Evolutionary conservation across 35 echinoderm and acorn worm species (phyloP), one percentile per base, ranked within the genome.

Genomic region (Hemicentrotus pulcherrimus): DNA sequence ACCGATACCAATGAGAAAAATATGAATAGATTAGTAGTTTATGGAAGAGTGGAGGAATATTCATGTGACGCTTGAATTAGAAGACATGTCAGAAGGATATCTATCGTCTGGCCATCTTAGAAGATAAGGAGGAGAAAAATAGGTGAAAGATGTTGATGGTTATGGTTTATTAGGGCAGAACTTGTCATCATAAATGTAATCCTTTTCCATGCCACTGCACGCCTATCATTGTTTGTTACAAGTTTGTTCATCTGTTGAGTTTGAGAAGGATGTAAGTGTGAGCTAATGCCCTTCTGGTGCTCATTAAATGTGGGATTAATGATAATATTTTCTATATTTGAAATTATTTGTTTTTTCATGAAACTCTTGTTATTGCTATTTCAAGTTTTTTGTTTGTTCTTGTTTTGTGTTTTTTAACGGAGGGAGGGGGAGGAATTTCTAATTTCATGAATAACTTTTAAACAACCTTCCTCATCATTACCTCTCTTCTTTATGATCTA

Each of bases 11-110:
- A 90, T 90, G 88, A 90, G 88, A 90, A 47, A 90, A 90, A 90
- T 90, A 90, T 90, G 88, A 90, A 90, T 90, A 90, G 46, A 90
- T 90, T 90, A 90, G 46, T 90, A 47, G 65, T 78, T 78, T 78
- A 78, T 78, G 65, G 65, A 78, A 78, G n/a, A 78, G 6, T 78
- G 65, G 65, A 28, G 65, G 65, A 78, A 78, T 78, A 78, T 78
- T 78, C 65, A 78, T 78, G 18, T 78, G 65, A 78, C 6, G 65
- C 18, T n/a, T 15, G 65, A 28, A 78, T 78, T 28, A 78, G 65
- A 78, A 78, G 19, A 8, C 65, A 78, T 78, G 15, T n/a, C 61
- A 18, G 65, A 22, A 78, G 65, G 65, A 78, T 78, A 78, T n/a
- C 22, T 78, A 78, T n/a, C 22, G 65, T 78, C 65, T 78, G 65